Evolutionary conservation across 2,888 invertebrate species (phyloP), one percentile per base, ranked within the genome.

Genomic region (Tetheella fluctuosa): DNA sequence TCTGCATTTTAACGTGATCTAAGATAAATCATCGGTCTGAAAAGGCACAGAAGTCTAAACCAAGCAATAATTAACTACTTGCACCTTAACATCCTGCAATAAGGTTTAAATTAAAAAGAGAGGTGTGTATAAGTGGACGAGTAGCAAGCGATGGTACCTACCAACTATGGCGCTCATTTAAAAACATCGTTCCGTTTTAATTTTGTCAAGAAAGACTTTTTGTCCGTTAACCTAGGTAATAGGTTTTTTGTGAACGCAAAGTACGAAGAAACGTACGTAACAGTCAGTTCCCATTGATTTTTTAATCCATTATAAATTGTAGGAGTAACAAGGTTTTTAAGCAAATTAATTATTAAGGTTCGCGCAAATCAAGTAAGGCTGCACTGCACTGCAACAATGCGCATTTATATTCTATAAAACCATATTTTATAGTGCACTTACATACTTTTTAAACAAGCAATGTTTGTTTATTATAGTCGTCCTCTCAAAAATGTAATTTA

Each of bases 221-320:
- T 69, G 59, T 65, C 59, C 62, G 61, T 61, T 62, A 62, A 65
- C 42, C 61, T 62, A 64, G 62, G 65, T 71, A 73, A 73, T 71
- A 67, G 71, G 58, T 70, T 77, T 77, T 74, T 77, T 77, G 60
- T 67, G 28, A 58, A 62, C 58, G 59, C 57, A 61, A 70, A 69
- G 62, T 64, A 69, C 39, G 56, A 53, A 58, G 63, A 56, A 63
- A 62, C 62, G 62, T 71, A 74, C 74, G 64, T 67, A 67, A 63
- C 62, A 63, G 60, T 58, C 61, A 62, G 60, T 59, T 57, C 59
- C 58, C 48, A 74, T 65, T 57, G 61, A 71, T 68, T 59, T 58
- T 70, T 59, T 64, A 68, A 71, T 66, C 63, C 64, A 66, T 71
- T 73, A 66, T 56, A 63, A 61, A 56, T 57, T 60, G 53, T 60